Conservation (phyloP, 2,113 vertebrate genomes). For the Phalacrocorax brasilianus region DNA sequence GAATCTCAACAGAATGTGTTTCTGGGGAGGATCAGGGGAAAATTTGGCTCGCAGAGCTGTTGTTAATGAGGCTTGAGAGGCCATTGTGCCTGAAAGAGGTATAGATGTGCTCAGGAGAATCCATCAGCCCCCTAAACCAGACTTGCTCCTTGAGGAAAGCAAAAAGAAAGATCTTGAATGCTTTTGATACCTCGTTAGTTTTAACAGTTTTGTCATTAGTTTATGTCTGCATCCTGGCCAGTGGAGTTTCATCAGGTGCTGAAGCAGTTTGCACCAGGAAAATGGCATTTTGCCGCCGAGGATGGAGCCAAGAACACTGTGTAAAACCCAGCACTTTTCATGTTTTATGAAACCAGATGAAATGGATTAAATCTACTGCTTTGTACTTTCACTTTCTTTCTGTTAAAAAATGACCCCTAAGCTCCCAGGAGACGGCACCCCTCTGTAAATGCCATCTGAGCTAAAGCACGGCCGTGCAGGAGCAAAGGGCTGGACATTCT, state of each 20-base stretch:
- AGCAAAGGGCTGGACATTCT: neutral
- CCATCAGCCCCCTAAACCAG: neutral
- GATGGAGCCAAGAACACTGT: neutral
- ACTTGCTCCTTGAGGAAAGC: neutral
- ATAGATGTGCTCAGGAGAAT: neutral
- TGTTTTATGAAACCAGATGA: conserved; percentile 22
- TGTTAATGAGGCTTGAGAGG: conserved; percentile 12
- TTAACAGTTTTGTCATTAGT: conserved; percentile 18
- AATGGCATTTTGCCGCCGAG: neutral
- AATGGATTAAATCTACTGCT: neutral
- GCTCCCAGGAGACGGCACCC: neutral
- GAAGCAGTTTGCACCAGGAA: conserved; percentile 13
- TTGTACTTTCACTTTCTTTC: conserved; percentile 29
- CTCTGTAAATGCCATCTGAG: neutral
- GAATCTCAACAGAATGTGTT: neutral
- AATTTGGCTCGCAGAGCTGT: neutral
- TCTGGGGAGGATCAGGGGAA: conserved; percentile 1
- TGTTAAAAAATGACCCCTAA: neutral
- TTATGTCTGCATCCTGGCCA: conserved; percentile 21
- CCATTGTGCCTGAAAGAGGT: neutral
- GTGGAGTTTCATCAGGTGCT: conserved; percentile 39
- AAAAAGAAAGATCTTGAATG: neutral
- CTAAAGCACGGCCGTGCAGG: fast-evolving
- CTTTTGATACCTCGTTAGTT: conserved; percentile 33
- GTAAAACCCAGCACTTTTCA: neutral